Conservation (phyloP, 2,113 vertebrate genomes). For the Gopherus flavomarginatus region DNA sequence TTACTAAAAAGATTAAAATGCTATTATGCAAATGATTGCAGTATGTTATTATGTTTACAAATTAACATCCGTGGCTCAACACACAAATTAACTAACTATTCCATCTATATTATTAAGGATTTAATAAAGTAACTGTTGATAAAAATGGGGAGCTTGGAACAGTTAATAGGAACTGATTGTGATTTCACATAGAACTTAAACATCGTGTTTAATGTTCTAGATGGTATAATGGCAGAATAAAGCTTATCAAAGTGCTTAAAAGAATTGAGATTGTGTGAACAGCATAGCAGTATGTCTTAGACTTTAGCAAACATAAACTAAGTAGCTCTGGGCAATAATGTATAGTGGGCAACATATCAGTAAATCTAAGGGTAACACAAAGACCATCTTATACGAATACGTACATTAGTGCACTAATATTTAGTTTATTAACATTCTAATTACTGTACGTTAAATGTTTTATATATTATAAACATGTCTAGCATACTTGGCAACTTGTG, state of each 20-base stretch:
- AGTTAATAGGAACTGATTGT: conserved; percentile 78
- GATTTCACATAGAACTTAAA: conserved; percentile 79
- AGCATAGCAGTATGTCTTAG: conserved; percentile 1
- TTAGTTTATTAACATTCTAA: conserved; percentile 64
- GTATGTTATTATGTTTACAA: conserved; percentile 90
- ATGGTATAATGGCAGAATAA: conserved; percentile 75
- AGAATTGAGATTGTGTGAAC: conserved; percentile 25
- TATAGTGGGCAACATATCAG: background rate
- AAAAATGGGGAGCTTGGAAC: conserved; percentile 80
- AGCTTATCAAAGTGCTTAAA: conserved; percentile 67
- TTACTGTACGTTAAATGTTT: conserved; percentile 48
- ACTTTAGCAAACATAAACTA: background rate
- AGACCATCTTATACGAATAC: background rate
- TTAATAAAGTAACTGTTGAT: conserved; percentile 87
- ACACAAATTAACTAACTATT: conserved; percentile 88
- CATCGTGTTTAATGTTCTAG: conserved; percentile 80
- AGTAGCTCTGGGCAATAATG: background rate
- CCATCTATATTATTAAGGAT: conserved; percentile 87
- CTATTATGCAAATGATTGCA: conserved; percentile 90
- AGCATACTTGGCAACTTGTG: conserved; percentile 29
- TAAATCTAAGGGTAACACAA: conserved; percentile 36
- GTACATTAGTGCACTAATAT: conserved; percentile 36
- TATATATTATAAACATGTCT: conserved; percentile 21
- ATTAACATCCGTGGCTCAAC: conserved; percentile 88
- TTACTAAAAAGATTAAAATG: conserved; percentile 90